Percentiles rank a stretch among this genome's conserved stretches.
Conservation (phyloP, 2,113 vertebrate genomes). For the Neotragus moschatus region DNA sequence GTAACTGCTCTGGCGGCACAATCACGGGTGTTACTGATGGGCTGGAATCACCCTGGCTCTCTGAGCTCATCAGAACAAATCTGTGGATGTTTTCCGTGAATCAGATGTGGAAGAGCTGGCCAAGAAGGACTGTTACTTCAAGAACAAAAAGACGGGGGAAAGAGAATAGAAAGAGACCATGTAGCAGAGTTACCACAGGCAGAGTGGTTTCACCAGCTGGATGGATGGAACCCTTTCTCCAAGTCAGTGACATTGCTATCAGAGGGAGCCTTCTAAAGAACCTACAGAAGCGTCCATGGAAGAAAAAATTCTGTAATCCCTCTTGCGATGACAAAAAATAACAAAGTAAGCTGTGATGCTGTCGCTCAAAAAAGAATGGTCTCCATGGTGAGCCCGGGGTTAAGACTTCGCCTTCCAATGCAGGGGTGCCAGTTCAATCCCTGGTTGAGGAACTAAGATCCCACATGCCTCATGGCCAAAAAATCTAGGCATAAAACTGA, state of each 20-base stretch:
- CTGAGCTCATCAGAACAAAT: neutral
- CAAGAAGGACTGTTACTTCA: neutral
- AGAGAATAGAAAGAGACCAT: too few species aligned
- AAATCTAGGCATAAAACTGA: neutral
- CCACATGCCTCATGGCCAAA: neutral
- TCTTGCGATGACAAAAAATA: neutral
- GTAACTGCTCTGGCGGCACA: neutral
- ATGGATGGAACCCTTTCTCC: neutral
- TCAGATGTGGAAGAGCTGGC: neutral
- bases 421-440: neutral
- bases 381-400: neutral
- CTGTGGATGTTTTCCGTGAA: neutral
- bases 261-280: neutral
- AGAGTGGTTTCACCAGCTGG: neutral
- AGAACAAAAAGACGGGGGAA: neutral
- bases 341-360: neutral
- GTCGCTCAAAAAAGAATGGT: neutral
- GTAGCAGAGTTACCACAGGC: fast-evolving
- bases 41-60: neutral
- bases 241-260: neutral
- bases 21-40: too few species aligned
- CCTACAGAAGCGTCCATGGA: neutral
- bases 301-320: neutral
- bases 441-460: neutral
- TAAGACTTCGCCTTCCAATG: neutral